Evolutionary conservation across 2,888 invertebrate species (phyloP).

Genomic region (Philhelius pedissequus): DNA sequence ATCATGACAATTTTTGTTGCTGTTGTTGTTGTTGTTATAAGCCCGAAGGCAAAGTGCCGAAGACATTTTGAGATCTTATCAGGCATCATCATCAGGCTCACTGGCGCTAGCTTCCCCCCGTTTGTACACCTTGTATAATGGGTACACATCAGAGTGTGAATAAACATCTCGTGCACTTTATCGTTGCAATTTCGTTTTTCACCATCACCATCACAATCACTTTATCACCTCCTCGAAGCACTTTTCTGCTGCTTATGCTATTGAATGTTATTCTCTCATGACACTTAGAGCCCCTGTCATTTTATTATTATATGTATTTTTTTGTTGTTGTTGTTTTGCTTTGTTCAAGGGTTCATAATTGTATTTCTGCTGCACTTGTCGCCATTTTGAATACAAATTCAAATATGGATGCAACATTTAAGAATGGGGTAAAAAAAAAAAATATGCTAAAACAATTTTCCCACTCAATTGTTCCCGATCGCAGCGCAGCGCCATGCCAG

Average conservation of each 20-base stretch:
- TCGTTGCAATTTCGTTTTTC: slow-evolving; percentile 53
- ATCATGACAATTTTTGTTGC: neutral
- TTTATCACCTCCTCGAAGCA: slow-evolving; percentile 7
- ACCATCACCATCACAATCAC: neutral
- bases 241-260: slow-evolving; percentile 7
- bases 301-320: slow-evolving; percentile 7
- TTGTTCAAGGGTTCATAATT: slow-evolving; percentile 57
- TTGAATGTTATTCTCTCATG: slow-evolving; percentile 48
- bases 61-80: slow-evolving; percentile 53
- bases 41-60: slow-evolving; percentile 45
- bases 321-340: neutral
- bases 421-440: neutral
- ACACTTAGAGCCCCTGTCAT: slow-evolving; percentile 32
- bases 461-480: slow-evolving; percentile 49
- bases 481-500: slow-evolving; percentile 32
- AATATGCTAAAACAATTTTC: slow-evolving; percentile 5
- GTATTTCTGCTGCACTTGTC: slow-evolving; percentile 52
- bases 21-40: neutral
- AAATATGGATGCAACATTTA: slow-evolving; percentile 3
- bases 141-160: slow-evolving; percentile 13
- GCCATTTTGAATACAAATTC: slow-evolving; percentile 27
- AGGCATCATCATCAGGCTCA: slow-evolving; percentile 54
- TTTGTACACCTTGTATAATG: neutral
- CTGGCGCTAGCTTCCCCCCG: neutral
- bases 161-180: slow-evolving; percentile 58